Conservation (phyloP, 2,888 invertebrate genomes). For the Belgica antarctica region DNA sequence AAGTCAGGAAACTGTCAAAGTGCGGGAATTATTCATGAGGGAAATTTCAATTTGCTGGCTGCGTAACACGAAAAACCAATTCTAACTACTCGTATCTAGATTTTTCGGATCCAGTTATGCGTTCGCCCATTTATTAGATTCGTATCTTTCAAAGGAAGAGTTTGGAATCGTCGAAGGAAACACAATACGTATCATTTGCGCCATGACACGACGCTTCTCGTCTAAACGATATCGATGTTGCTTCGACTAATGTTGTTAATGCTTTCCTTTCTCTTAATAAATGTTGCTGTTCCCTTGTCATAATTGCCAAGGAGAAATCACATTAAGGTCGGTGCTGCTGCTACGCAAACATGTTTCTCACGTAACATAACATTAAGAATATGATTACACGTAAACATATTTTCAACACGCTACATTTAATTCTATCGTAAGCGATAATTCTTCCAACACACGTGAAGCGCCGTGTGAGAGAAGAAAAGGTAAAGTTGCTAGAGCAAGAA, state of each 20-base stretch:
- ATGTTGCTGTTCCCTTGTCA: neutral
- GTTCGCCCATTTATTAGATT: too few species aligned
- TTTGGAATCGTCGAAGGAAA: neutral
- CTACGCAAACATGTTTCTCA: constrained; percentile 19
- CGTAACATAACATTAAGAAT: constrained; percentile 35
- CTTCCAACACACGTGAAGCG: constrained; percentile 33
- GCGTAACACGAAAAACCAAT: too few species aligned
- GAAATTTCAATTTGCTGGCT: too few species aligned
- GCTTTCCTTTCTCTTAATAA: neutral
- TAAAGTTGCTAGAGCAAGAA: neutral
- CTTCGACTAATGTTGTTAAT: neutral
- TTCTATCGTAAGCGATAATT: constrained; percentile 36
- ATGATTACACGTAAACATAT: constrained; percentile 36
- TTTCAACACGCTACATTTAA: constrained; percentile 42
- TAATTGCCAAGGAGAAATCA: neutral
- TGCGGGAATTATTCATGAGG: too few species aligned
- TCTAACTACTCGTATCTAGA: too few species aligned
- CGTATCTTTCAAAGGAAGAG: too few species aligned
- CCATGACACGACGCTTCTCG: neutral
- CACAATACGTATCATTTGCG: neutral
- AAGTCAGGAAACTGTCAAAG: too few species aligned
- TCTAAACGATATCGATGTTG: neutral
- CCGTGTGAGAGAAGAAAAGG: neutral
- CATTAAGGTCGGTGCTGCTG: neutral
- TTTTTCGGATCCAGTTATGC: too few species aligned